Evolutionary conservation across 2,888 invertebrate genomes (phyloP).

Genomic region (Pasiphila rectangulata): DNA sequence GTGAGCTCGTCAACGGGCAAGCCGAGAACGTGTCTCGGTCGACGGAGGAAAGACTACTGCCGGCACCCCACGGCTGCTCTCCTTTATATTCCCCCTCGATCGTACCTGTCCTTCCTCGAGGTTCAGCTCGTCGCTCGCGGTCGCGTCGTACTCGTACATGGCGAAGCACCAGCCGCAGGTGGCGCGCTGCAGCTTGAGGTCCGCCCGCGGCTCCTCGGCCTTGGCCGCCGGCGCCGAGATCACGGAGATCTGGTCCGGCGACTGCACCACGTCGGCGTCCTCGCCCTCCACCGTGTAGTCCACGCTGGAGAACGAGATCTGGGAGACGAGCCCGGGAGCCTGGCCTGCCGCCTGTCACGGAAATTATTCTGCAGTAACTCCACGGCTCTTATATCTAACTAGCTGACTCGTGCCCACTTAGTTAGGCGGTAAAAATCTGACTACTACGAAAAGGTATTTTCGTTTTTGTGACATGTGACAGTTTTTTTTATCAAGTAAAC

Average conservation of each 20-base stretch:
- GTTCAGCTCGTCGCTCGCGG: conserved; percentile 92
- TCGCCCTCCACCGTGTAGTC: conserved; percentile 95
- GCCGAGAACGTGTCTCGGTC: no score
- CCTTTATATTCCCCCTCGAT: no score
- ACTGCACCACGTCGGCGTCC: conserved; percentile 85
- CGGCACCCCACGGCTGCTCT: no score
- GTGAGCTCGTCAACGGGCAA: no score
- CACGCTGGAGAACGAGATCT: conserved; percentile 95
- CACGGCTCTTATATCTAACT: no score
- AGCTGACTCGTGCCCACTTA: no score
- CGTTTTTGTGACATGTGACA: no score
- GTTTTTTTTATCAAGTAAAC: no score
- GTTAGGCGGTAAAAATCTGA: no score
- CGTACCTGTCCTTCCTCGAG: conserved; percentile 93
- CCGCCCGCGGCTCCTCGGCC: conserved; percentile 50
- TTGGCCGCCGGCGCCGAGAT: conserved; percentile 82
- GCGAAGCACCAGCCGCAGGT: conserved; percentile 88
- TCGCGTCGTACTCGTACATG: conserved; percentile 96
- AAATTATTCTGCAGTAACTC: not conserved
- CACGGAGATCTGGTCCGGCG: conserved; percentile 86
- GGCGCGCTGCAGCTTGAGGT: conserved; percentile 35
- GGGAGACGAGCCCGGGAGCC: conserved; percentile 85
- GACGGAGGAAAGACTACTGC: no score
- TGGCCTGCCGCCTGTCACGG: conserved; percentile 43
- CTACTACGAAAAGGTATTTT: no score